Evolutionary conservation across 2,797 vertebrate genomes (phyloP), one percentile per base, ranked within the genome.

Genomic region (Gephyroberyx darwinii): DNA sequence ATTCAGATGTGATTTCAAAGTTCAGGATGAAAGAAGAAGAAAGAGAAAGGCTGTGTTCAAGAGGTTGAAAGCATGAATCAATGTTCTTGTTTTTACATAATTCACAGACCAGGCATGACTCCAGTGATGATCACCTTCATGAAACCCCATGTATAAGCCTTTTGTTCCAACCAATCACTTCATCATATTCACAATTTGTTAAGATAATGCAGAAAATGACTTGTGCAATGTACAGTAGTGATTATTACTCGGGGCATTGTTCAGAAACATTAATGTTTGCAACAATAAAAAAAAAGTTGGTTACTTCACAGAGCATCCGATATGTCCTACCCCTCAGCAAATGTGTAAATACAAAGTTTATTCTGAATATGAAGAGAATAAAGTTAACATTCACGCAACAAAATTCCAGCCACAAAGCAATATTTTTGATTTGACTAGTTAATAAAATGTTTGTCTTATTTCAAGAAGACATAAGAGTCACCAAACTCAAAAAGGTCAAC

Each of bases 231-330:
- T 55, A 71, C 77, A 68, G 71, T 57, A 68, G 35, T 78, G 43
- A 71, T 35, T 50, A 73, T 74, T 69, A 50, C 69, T 64, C 54
- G 19, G 45, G 83, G 81, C 66, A 83, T 77, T 74, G 75, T 50
- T 80, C 19, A 66, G 73, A 75, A 74, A 48, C 35, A 37, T 33
- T 19, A 69, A 66, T 66, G 20, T n/a, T 53, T 62, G 58, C 51
- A 64, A 67, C 14, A 45, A 65, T 30, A 56, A 52, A 14, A 52
- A 67, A 6, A 60, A 37, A 0, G 2, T 30, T 41, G 1, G 63
- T 69, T 72, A 82, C 55, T 58, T 78, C 53, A 26, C 26, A 80
- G 57, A 80, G 43, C 47, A 26, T 65, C 61, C 22, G 51, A 37
- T 65, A 73, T 33, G 61, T 58, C 69, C 56, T 47, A 59, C 16